Percentiles rank a stretch among this genome's conserved stretches.
These are phyloP conservation scores for Calephelis nemesis DNA, from an alignment of 1,140 invertebrate species.

Conservation along the genomic window DNA sequence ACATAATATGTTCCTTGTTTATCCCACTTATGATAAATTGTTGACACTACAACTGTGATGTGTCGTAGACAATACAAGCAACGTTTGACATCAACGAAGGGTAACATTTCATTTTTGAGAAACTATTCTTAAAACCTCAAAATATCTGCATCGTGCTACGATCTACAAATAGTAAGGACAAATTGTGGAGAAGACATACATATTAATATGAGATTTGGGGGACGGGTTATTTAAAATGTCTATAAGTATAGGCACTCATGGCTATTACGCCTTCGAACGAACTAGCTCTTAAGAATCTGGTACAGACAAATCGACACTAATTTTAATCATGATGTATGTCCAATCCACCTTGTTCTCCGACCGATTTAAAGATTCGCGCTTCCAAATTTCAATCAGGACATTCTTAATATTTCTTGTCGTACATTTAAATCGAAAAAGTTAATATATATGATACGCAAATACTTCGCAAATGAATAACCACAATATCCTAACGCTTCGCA, in stretches of 20 bases:
- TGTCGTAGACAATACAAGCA: constrained; percentile 38
- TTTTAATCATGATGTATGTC: constrained; percentile 31
- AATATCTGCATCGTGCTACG: constrained; percentile 1
- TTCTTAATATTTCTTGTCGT: constrained; percentile 8
- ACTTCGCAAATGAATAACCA: constrained; percentile 9
- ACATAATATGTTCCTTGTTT: neutral
- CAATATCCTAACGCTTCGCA: neutral
- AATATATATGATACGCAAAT: constrained; percentile 23
- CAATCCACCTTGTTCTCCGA: constrained; percentile 30
- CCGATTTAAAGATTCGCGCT: constrained; percentile 9
- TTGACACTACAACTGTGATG: constrained; percentile 53
- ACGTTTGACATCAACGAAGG: constrained; percentile 19
- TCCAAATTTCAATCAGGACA: neutral
- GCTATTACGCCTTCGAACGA: constrained; percentile 35
- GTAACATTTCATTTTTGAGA: constrained; percentile 9
- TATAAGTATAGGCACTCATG: constrained; percentile 46
- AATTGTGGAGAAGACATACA: constrained; percentile 41
- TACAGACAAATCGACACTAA: constrained; percentile 8
- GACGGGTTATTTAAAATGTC: constrained; percentile 32
- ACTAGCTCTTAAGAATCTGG: constrained; percentile 19
- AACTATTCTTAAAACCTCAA: constrained; percentile 11
- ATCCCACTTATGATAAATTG: neutral
- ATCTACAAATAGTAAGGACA: neutral
- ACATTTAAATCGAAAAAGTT: constrained; percentile 1
- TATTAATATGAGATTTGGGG: constrained; percentile 27